phyloP scores from a whole-genome alignment of 2,888 invertebrate genomes.

The Teleogryllus oceanicus region DNA sequence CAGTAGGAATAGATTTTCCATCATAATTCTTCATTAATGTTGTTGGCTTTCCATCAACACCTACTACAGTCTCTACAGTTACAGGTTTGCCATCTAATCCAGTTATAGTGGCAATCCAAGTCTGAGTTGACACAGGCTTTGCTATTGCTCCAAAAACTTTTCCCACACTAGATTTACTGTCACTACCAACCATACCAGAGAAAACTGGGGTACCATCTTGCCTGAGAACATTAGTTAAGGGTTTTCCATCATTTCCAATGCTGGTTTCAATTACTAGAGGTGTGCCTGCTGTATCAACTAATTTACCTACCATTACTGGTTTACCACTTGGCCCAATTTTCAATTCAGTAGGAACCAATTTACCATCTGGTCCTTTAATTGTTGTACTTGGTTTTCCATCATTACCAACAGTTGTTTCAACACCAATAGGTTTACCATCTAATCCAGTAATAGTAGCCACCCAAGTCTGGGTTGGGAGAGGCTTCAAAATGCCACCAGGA shows the following conservation, averaged over 20 bases:
- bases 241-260: constrained; percentile 18
- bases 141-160: neutral
- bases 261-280: neutral
- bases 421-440: neutral
- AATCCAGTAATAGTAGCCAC: neutral
- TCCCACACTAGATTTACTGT: neutral
- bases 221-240: neutral
- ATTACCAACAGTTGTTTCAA: neutral
- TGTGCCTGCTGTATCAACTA: neutral
- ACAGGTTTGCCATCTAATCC: constrained; percentile 39
- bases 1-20: constrained; percentile 40
- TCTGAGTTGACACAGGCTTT: neutral
- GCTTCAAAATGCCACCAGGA: neutral
- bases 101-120: constrained; percentile 18
- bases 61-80: constrained; percentile 36
- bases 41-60: constrained; percentile 43
- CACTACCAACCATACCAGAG: neutral
- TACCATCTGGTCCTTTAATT: constrained; percentile 39
- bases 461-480: neutral
- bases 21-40: constrained; percentile 34
- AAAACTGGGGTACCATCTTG: constrained; percentile 4
- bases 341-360: neutral
- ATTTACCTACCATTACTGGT: neutral
- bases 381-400: constrained; percentile 18
- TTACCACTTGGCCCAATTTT: neutral